Evolutionary conservation across 2,888 invertebrate genomes (phyloP), one percentile per base, ranked within the genome.

Genomic region (Campaea margaritaria): DNA sequence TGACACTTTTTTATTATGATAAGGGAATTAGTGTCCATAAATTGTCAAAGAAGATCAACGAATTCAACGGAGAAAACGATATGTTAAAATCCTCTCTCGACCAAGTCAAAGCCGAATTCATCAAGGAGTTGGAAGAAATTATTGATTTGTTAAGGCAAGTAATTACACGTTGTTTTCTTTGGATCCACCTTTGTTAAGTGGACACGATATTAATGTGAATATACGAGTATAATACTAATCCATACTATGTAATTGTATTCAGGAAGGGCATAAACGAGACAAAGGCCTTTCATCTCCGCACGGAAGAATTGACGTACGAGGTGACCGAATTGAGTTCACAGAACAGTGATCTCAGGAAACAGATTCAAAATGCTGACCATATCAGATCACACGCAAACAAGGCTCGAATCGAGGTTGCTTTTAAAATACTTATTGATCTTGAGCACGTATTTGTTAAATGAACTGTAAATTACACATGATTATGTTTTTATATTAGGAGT

Each of bases 1-100:
- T 36, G 10, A 36, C 12, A 9, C 7, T 9, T 36, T 10, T 46
- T 45, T 49, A 9, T 31, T 43, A 9, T 51, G 0, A 65, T 42
- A 42, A 89, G 87, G 81, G 77, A 39, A 82, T 86, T 51, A 75
- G 77, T 46, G 73, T 73, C 47, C 75, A 72, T 52, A 78, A 62
- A 57, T 75, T 90, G 11, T 68, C 81, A 0, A 85, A 81, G 66
- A 90, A 87, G 75, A 77, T 91, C 2, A 82, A 84, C 45, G 87
- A 88, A 64, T 89, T 86, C 45, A 81, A 78, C 44, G 79, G 79
- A 0, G 88, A 90, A 75, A 90, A 88, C 65, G 85, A 89, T 65
- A 84, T 83, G 79, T 69, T 92, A 4, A 73, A 74, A 59, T 67
- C 70, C 54, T 75, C 79, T 15, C 72, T 91, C 27, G 79, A 84